Percentiles rank a stretch among this genome's conserved stretches.
phyloP scores from a whole-genome alignment of 2,797 vertebrate species.

The Sebastes oblongus region DNA sequence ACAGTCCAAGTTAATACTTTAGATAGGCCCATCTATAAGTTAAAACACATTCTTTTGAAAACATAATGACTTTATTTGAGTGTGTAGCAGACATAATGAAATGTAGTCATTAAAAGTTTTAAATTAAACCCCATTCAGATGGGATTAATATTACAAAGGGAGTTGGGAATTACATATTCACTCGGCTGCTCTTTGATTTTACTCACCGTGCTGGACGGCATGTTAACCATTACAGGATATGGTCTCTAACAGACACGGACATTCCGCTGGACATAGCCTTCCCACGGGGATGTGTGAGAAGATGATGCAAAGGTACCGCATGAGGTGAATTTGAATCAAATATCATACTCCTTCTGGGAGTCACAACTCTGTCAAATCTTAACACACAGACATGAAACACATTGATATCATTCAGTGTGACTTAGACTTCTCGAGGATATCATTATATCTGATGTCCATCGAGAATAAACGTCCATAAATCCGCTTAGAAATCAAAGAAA shows the following conservation, averaged over 20 bases:
- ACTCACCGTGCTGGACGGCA: not conserved
- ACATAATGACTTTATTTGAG: not conserved
- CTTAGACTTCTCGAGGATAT: not conserved
- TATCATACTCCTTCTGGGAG: not conserved
- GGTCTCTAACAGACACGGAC: not conserved
- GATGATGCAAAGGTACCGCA: not conserved
- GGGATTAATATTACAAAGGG: not conserved
- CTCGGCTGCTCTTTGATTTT: not conserved
- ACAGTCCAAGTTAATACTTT: no score
- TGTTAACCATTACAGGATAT: not conserved
- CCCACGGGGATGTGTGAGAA: not conserved
- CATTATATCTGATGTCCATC: not conserved
- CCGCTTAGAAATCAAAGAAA: no score
- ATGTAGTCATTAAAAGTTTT: not conserved
- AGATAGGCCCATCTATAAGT: no score
- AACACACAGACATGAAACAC: not conserved
- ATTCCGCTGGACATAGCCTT: not conserved
- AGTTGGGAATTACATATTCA: not conserved
- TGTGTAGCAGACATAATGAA: not conserved
- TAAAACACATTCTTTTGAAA: not conserved
- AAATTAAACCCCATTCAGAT: not conserved
- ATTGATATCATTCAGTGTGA: not conserved
- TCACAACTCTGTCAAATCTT: not conserved
- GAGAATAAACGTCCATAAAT: not conserved
- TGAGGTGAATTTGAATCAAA: not conserved